A percentile compares a stretch with the other conserved stretches of the same genome.
These are phyloP conservation scores for Acrocyrtus sp. DNA, from an alignment of 2,888 invertebrate species.

Conservation along the genomic window DNA sequence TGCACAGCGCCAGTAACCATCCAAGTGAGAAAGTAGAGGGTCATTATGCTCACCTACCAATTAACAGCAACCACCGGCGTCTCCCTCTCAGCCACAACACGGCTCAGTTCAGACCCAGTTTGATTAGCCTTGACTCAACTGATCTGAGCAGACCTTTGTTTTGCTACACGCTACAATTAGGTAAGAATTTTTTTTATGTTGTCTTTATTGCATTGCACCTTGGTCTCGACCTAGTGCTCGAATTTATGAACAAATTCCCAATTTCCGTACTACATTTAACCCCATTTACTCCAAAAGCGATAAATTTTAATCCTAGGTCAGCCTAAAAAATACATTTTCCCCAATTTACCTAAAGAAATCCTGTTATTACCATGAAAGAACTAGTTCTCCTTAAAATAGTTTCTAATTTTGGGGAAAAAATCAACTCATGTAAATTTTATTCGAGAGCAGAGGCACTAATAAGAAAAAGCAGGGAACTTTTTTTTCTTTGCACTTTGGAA, in stretches of 20 bases:
- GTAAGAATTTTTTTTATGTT: conserved; percentile 37
- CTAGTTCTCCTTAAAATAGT: no score
- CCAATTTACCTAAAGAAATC: neutral
- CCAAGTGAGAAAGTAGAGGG: conserved; percentile 6
- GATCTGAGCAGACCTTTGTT: conserved; percentile 53
- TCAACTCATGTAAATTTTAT: no score
- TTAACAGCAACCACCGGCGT: conserved; percentile 12
- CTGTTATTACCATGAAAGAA: neutral
- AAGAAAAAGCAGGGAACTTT: no score
- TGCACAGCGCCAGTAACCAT: no score
- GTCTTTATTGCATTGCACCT: conserved; percentile 9
- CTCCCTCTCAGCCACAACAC: conserved; percentile 6
- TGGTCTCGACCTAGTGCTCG: neutral
- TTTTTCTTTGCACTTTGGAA: no score
- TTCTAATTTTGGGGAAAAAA: no score
- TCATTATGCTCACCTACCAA: conserved; percentile 8
- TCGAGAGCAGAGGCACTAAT: no score
- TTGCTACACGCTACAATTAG: conserved; percentile 54
- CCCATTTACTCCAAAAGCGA: no score
- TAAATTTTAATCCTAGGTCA: no score
- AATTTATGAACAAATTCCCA: neutral
- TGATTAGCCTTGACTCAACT: conserved; percentile 56
- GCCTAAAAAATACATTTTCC: no score
- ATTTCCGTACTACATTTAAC: no score
- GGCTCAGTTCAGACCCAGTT: conserved; percentile 37